Base-by-base conservation (phyloP, 2,797 vertebrate species). In the Neosalanx taihuensis region DNA sequence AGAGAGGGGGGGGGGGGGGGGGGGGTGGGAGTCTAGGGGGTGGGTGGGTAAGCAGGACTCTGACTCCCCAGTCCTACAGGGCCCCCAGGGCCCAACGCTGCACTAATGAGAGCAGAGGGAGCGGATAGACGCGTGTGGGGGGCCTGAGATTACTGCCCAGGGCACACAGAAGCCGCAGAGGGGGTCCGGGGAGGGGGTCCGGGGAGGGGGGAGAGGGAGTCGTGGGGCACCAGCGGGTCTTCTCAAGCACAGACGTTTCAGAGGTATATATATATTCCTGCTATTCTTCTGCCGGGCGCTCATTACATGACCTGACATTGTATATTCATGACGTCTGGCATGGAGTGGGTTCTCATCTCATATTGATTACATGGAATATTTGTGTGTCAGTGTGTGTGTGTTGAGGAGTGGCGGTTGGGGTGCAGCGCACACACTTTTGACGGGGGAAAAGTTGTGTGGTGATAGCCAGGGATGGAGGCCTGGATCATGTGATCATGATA, bases 41-140 rank as follows among this genome's bases (percentile, higher is more conserved):
- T 26, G 15, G 31, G 12, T n/a, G 58, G 59, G 82, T 26, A 26
- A 84, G 84, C 84, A 89, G 88, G 79, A 85, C 85, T 84, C 86
- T 84, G 86, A 64, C 89, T 89, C 89, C 85, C 86, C 87, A 85
- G 86, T 89, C 87, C 85, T 87, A 79, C 86, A 88, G 88, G 85
- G 88, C 88, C 87, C 85, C 90, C 76, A 85, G 84, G 85, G 53
- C 58, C 85, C 82, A 80, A 76, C 87, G 65, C 85, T 79, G 81
- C 87, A 83, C 89, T 92, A 92, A 92, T 92, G 90, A 92, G 91
- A 91, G 89, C 86, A 85, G 79, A 79, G 89, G 89, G 88, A 90
- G 83, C 82, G 87, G 85, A 88, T 89, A 86, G 86, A 87, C 79
- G 80, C 85, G 86, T 83, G 86, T 61, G 67, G 85, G 90, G 88